phyloP scores from a whole-genome alignment of 2,113 vertebrate species.

The Lethenteron camtschaticum region DNA sequence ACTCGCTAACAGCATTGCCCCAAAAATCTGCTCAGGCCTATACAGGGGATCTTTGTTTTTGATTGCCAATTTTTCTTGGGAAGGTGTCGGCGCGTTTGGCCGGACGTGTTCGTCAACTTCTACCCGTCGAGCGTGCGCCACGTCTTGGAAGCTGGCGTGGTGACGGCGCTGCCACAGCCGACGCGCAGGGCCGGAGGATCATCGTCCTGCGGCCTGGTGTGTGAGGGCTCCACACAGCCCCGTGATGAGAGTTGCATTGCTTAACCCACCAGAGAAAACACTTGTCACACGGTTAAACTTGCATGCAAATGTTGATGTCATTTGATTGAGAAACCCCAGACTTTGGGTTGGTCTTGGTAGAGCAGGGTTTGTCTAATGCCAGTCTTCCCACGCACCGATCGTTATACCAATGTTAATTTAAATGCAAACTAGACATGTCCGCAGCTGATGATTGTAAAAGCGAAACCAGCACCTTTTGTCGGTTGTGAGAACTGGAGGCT shows the following conservation, averaged over 20 bases:
- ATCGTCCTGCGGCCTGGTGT: conserved; percentile 75
- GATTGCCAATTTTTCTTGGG: too few relatives aligned
- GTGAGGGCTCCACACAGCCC: background rate
- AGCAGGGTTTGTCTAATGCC: background rate
- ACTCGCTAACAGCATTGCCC: too few relatives aligned
- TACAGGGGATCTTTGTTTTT: too few relatives aligned
- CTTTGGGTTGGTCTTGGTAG: background rate
- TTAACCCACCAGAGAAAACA: background rate
- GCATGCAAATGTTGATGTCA: background rate
- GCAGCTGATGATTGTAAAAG: too few relatives aligned
- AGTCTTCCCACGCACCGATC: too few relatives aligned
- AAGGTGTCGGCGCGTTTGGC: conserved; percentile 26
- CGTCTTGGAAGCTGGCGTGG: conserved; percentile 65
- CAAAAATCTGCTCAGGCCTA: too few relatives aligned
- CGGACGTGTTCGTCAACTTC: conserved; percentile 69
- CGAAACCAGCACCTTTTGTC: too few relatives aligned
- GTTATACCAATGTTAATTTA: too few relatives aligned
- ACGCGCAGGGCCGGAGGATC: conserved; percentile 58
- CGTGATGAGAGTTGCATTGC: background rate
- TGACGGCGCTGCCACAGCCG: conserved; percentile 64
- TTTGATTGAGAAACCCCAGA: background rate
- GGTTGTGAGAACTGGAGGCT: too few relatives aligned
- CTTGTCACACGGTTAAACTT: background rate
- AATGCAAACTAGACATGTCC: too few relatives aligned
- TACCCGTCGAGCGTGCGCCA: conserved; percentile 59